Conservation (phyloP, 53 echinoderm and acorn worm genomes). For the Stichopus horrens region DNA sequence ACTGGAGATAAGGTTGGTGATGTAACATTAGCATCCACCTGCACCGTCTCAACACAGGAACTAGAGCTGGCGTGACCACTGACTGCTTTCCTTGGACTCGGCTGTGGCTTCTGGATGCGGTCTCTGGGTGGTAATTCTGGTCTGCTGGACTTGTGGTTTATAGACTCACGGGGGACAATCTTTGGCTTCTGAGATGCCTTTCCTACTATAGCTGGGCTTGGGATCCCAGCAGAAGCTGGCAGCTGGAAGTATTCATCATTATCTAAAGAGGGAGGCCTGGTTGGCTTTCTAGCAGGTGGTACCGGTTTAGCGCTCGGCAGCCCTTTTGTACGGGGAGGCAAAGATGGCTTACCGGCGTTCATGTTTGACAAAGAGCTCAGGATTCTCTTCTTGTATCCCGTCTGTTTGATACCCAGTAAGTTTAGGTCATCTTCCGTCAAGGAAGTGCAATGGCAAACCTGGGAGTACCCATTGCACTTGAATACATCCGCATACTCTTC, state of each 20-base stretch:
- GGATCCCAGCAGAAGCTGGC: background rate
- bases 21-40: background rate
- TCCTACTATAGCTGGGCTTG: constrained; percentile 32
- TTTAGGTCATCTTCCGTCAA: constrained; percentile 69
- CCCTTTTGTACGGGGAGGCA: constrained; percentile 43
- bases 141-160: background rate
- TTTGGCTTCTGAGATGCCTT: constrained; percentile 3
- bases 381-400: constrained; percentile 86
- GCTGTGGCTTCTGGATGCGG: background rate
- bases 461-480: constrained; percentile 64
- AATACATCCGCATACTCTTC: constrained; percentile 65
- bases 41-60: background rate
- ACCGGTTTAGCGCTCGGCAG: constrained; percentile 27
- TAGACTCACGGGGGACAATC: constrained; percentile 13
- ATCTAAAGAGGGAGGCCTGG: constrained; percentile 46
- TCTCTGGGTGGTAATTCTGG: constrained; percentile 22
- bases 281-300: constrained; percentile 14
- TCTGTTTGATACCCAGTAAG: constrained; percentile 72
- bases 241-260: constrained; percentile 22
- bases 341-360: constrained; percentile 56
- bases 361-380: constrained; percentile 59
- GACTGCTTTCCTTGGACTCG: constrained; percentile 17
- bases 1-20: background rate
- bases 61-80: background rate
- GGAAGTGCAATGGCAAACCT: constrained; percentile 59